Evolutionary conservation across 2,888 invertebrate species (phyloP).

Genomic region (Ennomos erosarius): DNA sequence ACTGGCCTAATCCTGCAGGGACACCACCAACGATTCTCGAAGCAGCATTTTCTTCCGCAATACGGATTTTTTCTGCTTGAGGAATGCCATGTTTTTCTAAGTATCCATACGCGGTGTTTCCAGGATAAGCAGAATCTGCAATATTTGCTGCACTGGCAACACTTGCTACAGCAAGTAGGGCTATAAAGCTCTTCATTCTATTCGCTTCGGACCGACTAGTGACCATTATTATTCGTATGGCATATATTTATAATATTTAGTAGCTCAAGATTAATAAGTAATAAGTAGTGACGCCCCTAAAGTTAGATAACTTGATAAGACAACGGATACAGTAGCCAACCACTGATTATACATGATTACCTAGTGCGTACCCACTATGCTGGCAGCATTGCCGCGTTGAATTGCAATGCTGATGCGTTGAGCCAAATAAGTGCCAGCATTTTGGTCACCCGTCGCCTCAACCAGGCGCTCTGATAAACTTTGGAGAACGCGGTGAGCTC

Average conservation of each 20-base stretch:
- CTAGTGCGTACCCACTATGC: too few relatives aligned
- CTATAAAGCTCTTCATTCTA: constrained; percentile 41
- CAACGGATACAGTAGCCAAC: too few relatives aligned
- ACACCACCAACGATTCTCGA: constrained; percentile 55
- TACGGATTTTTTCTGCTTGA: constrained; percentile 47
- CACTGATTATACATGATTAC: too few relatives aligned
- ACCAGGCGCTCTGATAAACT: too few relatives aligned
- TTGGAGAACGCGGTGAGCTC: too few relatives aligned
- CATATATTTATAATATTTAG: constrained; percentile 17
- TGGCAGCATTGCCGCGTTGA: too few relatives aligned
- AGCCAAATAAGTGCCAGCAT: too few relatives aligned
- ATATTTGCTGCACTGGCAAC: constrained; percentile 31
- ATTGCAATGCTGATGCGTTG: too few relatives aligned
- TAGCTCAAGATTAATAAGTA: neutral
- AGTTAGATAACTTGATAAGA: neutral
- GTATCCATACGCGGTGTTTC: constrained; percentile 50
- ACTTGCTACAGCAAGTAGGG: constrained; percentile 38
- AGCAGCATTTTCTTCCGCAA: constrained; percentile 43
- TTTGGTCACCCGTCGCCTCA: too few relatives aligned
- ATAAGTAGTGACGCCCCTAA: neutral
- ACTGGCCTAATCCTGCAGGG: constrained; percentile 48
- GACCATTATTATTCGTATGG: neutral
- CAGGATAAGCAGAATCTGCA: constrained; percentile 22
- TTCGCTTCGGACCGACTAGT: constrained; percentile 18
- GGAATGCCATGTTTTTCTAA: constrained; percentile 47